These are phyloP conservation scores for Dendropsophus ebraccatus DNA, from an alignment of 2,113 vertebrate genomes.

Conservation along the genomic window DNA sequence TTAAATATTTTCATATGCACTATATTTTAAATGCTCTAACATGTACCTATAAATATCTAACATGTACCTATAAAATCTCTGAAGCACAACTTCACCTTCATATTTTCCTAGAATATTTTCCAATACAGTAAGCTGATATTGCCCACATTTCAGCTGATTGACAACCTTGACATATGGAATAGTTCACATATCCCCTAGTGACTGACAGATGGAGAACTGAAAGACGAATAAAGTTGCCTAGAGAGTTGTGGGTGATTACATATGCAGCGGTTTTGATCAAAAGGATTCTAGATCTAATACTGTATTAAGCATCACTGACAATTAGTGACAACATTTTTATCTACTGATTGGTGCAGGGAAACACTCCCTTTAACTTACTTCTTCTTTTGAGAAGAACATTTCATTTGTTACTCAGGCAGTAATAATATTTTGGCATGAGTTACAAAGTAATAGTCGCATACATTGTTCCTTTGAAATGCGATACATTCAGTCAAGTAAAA, in stretches of 20 bases:
- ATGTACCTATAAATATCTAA: constrained; percentile 79
- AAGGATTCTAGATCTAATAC: constrained; percentile 91
- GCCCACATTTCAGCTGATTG: constrained; percentile 96
- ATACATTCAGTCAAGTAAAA: neutral
- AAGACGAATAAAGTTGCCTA: constrained; percentile 93
- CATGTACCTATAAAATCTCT: constrained; percentile 82
- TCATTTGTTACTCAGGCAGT: neutral
- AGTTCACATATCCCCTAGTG: constrained; percentile 99
- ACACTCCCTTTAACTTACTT: constrained; percentile 4
- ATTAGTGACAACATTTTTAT: constrained; percentile 90
- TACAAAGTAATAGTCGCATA: neutral
- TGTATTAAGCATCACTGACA: constrained; percentile 91
- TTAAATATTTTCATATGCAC: neutral
- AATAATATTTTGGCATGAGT: neutral
- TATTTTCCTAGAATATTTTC: constrained; percentile 84
- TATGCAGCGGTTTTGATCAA: constrained; percentile 94
- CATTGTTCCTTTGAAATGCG: neutral
- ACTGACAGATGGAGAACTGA: constrained; percentile 92
- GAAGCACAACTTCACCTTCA: constrained; percentile 84
- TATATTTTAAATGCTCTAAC: constrained; percentile 69
- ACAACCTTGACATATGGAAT: constrained; percentile 99
- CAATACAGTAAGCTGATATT: constrained; percentile 84
- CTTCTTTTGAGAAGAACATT: neutral
- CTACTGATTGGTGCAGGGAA: constrained; percentile 90
- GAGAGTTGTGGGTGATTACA: constrained; percentile 89